Percentiles rank a stretch among this genome's conserved stretches.
Conservation (phyloP, 2,888 invertebrate species). For the Morinoia aosen region DNA sequence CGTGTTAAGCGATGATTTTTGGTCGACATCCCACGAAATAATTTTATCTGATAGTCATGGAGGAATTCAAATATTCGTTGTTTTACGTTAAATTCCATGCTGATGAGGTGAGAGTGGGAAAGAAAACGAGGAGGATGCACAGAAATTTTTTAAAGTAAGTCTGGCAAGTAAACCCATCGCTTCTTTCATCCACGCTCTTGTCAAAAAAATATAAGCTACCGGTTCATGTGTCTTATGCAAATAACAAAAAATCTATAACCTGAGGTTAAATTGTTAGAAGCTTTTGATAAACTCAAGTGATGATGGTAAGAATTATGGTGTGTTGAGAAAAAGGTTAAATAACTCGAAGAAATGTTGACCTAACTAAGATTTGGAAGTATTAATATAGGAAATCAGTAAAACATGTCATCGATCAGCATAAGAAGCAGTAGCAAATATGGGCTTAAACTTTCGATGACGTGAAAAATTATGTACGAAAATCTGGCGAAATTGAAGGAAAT, state of each 20-base stretch:
- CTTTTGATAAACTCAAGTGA: too few relatives aligned
- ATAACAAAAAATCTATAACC: too few relatives aligned
- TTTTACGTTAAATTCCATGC: background rate
- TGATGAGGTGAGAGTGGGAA: background rate
- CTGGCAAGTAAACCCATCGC: background rate
- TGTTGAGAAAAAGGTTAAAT: too few relatives aligned
- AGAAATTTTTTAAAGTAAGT: background rate
- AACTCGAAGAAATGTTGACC: too few relatives aligned
- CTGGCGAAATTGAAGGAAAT: background rate
- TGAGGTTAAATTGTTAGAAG: too few relatives aligned
- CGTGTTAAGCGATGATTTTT: background rate
- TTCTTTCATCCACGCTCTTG: background rate
- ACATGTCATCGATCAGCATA: too few relatives aligned
- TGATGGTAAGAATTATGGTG: too few relatives aligned
- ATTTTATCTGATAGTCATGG: background rate
- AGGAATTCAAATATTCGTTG: background rate
- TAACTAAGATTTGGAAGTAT: too few relatives aligned
- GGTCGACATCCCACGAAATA: background rate
- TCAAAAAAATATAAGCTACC: background rate
- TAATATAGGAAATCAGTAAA: too few relatives aligned
- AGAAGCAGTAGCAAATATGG: too few relatives aligned
- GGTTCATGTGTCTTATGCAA: too few relatives aligned
- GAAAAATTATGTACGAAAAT: background rate
- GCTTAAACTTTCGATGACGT: background rate
- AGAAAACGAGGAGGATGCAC: background rate